phyloP scores from a whole-genome alignment of 2,113 vertebrate genomes.

The Solenodon paradoxus region DNA sequence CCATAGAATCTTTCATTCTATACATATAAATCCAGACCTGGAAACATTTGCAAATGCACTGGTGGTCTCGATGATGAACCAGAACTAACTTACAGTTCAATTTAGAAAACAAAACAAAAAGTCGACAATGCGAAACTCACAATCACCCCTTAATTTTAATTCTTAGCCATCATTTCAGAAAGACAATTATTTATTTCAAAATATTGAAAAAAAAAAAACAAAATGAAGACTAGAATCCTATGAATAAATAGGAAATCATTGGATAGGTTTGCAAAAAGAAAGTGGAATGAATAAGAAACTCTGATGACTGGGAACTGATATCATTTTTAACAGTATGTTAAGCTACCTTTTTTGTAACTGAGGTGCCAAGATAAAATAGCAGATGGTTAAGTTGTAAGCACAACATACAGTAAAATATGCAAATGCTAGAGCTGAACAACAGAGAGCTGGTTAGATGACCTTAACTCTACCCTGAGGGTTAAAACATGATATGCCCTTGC shows the following conservation, averaged over 20 bases:
- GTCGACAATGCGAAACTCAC: too few species aligned
- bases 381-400: background rate
- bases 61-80: background rate
- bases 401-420: background rate
- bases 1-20: background rate
- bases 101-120: background rate
- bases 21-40: background rate
- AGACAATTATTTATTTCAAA: background rate
- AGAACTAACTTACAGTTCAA: background rate
- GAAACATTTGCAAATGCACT: background rate
- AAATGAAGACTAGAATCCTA: background rate
- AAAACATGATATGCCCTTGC: background rate
- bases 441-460: background rate
- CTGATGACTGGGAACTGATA: background rate
- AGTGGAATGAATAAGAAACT: background rate
- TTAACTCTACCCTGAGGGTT: background rate
- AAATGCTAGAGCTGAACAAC: background rate
- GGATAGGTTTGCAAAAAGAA: background rate
- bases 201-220: too few species aligned
- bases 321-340: background rate
- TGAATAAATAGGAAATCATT: background rate
- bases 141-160: too few species aligned
- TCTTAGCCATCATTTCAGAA: background rate
- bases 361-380: background rate
- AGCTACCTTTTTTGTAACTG: background rate